Evolutionary conservation across 53 echinoderm and acorn worm genomes (phyloP), one percentile per base, ranked within the genome.

Genomic region (Apostichopus leukothele): DNA sequence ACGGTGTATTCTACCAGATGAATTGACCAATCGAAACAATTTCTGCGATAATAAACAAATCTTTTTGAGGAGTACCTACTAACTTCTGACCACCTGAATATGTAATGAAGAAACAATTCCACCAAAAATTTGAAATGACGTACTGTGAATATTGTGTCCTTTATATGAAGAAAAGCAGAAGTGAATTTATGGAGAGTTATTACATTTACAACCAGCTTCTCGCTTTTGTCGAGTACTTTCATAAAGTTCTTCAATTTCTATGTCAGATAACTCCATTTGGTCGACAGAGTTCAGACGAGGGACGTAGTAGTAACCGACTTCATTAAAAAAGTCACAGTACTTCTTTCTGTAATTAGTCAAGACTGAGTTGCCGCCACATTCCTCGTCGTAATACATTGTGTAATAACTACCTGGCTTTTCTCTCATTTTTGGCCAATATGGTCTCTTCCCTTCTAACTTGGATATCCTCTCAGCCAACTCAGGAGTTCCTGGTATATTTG

Each of bases 341-440:
- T 86, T 74, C 27, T 53, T 51, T 11, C 87, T 68, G 51, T 86
- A 86, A 53, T 86, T 52, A 8, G 87, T 86, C 51, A 86, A 52
- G 19, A 86, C 73, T 1, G 87, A 50, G 50, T 86, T 86, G 16
- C 87, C 87, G 18, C 87, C 73, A 81, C 83, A 81, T 13, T 84
- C 67, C 59, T 60, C 83, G 53, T 86, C 74, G 50, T 71, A 86
- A 51, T 86, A 86, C 50, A 86, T 14, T 5, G 20, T 73, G 25
- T 86, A 86, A 54, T 50, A 86, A 74, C 50, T 73, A 7, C 87
- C 87, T 5, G 73, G 87, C 52, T 86, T 86, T 86, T 73, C 87
- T 54, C 73, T 52, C 74, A 86, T 74, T 51, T 86, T 86, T 18
- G 87, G 87, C 87, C 87, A 86, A 67, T 73, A 16, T 5, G 55